These are phyloP conservation scores for Caenorhabditis elegans DNA, from an alignment of 1,140 invertebrate genomes.

Conservation along the genomic window WBcel235 BX284604.4:3512001-3512500, in stretches of 20 bases:
- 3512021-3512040: not conserved
- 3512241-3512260: no score
- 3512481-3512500: constrained; percentile 1
- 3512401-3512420: not conserved
- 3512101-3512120: no score
- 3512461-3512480: not conserved
- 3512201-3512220: no score
- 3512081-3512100: no score
- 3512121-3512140: no score
- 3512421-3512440: not conserved
- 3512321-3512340: constrained; percentile 83
- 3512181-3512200: no score
- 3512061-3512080: not conserved
- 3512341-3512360: constrained; percentile 87
- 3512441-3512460: constrained; percentile 5
- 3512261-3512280: no score
- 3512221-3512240: no score
- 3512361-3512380: constrained; percentile 87
- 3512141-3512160: no score
- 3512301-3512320: constrained; percentile 69
- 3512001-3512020: not conserved
- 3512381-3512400: constrained; percentile 86
- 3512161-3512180: no score
- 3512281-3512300: no score
- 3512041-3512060: not conserved